Evolutionary conservation across 2,888 invertebrate species (phyloP).

Genomic region (Pollenia angustigena): DNA sequence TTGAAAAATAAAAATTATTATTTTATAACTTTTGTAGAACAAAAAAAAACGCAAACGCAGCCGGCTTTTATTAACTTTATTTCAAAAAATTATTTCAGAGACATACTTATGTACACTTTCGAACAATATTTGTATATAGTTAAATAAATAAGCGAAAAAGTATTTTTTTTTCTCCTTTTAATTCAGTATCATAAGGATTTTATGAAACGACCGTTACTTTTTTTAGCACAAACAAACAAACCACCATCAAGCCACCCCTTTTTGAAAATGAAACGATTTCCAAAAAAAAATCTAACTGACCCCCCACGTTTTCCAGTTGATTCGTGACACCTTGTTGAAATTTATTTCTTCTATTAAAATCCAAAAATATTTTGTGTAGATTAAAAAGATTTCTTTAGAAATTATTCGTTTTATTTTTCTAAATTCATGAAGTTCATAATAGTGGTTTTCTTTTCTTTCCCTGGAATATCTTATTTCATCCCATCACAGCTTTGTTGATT

Average conservation of each 20-base stretch:
- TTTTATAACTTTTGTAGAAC: slow-evolving; percentile 53
- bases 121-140: slow-evolving; percentile 26
- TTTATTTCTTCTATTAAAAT: background rate
- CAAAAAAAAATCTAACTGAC: background rate
- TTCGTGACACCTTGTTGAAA: slow-evolving; percentile 37
- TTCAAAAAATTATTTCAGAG: slow-evolving; percentile 76
- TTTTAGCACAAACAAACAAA: slow-evolving; percentile 2
- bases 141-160: slow-evolving; percentile 31
- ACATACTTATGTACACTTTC: slow-evolving; percentile 60
- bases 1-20: slow-evolving; percentile 68
- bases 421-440: background rate
- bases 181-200: slow-evolving; percentile 48
- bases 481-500: slow-evolving; percentile 5
- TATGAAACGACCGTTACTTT: slow-evolving; percentile 74
- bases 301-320: slow-evolving; percentile 37
- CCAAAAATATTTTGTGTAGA: background rate
- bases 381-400: no score
- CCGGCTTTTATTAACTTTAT: slow-evolving; percentile 74
- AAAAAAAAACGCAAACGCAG: slow-evolving; percentile 74
- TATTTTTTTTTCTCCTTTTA: slow-evolving; percentile 46
- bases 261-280: slow-evolving; percentile 7
- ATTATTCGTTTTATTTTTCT: no score
- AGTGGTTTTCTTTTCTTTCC: slow-evolving; percentile 17
- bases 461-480: slow-evolving; percentile 58
- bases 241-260: slow-evolving; percentile 37